A percentile compares a stretch with the other conserved stretches of the same genome.
Evolutionary conservation across 2,888 invertebrate species (phyloP).

Genomic region (Campoplex capitator): DNA sequence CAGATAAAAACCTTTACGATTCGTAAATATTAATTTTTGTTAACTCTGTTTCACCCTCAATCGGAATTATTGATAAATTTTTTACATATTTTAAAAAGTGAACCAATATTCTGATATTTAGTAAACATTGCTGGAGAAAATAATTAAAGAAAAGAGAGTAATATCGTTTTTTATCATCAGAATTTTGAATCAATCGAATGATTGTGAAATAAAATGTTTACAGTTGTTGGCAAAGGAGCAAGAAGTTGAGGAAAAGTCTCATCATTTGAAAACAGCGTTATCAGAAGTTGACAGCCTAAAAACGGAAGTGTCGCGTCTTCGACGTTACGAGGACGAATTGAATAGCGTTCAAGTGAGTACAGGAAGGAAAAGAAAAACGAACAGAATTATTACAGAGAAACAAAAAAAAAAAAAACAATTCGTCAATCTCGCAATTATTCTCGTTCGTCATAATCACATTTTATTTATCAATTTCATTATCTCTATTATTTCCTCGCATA

Average conservation of each 20-base stretch:
- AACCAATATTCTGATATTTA: not conserved
- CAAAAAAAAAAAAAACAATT: constrained; percentile 25
- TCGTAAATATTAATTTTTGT: not conserved
- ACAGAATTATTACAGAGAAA: no score
- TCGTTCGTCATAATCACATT: constrained; percentile 37
- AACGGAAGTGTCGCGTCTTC: constrained; percentile 87
- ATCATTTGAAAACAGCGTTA: constrained; percentile 87
- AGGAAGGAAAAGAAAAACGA: constrained; percentile 22
- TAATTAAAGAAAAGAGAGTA: not conserved
- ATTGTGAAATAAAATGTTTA: constrained; percentile 47
- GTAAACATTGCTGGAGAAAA: not conserved
- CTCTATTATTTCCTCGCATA: constrained; percentile 46
- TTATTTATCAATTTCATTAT: constrained; percentile 58
- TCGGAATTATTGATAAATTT: not conserved
- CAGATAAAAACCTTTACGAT: not conserved
- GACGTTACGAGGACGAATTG: constrained; percentile 88
- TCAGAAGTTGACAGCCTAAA: constrained; percentile 87
- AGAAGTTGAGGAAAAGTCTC: constrained; percentile 88
- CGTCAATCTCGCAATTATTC: constrained; percentile 18
- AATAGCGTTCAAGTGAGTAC: constrained; percentile 88
- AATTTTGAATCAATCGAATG: not conserved
- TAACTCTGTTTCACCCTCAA: not conserved
- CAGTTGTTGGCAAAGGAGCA: constrained; percentile 85
- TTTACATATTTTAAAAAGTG: not conserved
- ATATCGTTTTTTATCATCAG: not conserved